Conservation (phyloP, 2,797 vertebrate genomes). For the Nyctibius grandis region DNA sequence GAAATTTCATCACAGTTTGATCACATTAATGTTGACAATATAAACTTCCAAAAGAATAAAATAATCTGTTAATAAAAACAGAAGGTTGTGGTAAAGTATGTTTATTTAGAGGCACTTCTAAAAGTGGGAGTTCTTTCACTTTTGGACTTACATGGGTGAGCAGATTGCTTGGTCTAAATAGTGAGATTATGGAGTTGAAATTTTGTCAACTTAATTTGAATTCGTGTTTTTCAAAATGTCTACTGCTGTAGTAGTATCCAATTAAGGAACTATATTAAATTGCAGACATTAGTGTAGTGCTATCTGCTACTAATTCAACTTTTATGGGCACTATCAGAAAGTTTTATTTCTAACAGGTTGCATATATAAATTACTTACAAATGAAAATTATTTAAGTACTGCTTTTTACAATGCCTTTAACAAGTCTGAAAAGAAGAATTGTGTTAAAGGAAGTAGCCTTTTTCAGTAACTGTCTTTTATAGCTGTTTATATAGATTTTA, state of each 20-base stretch:
- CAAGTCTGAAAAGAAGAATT: slow-evolving; percentile 32
- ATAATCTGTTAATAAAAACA: background rate
- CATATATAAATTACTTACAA: slow-evolving; percentile 51
- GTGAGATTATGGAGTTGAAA: background rate
- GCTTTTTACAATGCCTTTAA: slow-evolving; percentile 21
- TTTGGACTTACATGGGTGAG: rapidly evolving
- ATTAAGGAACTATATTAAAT: slow-evolving; percentile 38
- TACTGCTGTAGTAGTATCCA: background rate
- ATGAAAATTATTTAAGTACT: slow-evolving; percentile 32
- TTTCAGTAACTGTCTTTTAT: slow-evolving; percentile 1
- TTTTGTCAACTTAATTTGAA: slow-evolving; percentile 32
- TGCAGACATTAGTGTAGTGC: background rate
- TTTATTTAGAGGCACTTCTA: background rate
- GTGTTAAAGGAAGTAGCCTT: background rate
- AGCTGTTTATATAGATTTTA: slow-evolving; percentile 6
- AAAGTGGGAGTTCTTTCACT: background rate
- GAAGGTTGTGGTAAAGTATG: background rate
- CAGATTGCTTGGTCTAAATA: background rate
- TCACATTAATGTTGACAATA: background rate
- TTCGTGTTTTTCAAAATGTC: slow-evolving; percentile 27
- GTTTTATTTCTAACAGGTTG: slow-evolving; percentile 62
- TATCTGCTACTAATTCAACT: slow-evolving; percentile 55
- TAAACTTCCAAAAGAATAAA: background rate
- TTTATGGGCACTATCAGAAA: slow-evolving; percentile 41
- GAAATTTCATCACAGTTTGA: background rate